These are phyloP conservation scores for Amiota mariae DNA, from an alignment of 2,888 invertebrate species.

Conservation along the genomic window DNA sequence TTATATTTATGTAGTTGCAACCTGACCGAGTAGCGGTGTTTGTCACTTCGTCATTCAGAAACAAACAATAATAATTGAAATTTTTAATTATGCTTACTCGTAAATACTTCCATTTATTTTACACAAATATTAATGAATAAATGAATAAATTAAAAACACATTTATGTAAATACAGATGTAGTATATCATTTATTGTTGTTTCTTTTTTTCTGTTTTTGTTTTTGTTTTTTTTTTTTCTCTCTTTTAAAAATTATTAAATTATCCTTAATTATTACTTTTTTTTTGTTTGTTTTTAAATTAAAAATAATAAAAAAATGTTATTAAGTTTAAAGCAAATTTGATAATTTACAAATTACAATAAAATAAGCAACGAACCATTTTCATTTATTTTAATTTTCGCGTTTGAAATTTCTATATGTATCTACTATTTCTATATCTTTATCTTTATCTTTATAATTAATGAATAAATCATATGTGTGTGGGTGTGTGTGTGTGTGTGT, in stretches of 20 bases:
- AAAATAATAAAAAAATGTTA: slow-evolving; percentile 41
- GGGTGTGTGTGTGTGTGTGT: not conserved
- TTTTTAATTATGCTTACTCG: no score
- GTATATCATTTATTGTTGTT: no score
- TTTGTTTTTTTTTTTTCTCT: slow-evolving; percentile 23
- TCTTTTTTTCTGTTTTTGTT: no score
- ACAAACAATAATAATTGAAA: no score
- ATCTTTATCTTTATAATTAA: not conserved
- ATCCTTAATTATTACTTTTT: not conserved
- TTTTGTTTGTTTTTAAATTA: slow-evolving; percentile 50
- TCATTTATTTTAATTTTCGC: slow-evolving; percentile 36
- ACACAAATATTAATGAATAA: no score
- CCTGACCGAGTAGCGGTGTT: no score
- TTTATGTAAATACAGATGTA: no score
- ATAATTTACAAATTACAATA: slow-evolving; percentile 60
- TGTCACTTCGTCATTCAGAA: no score
- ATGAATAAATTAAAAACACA: no score
- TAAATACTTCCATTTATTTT: no score
- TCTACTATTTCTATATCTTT: slow-evolving; percentile 30
- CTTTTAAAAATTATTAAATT: not conserved
- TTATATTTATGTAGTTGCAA: no score
- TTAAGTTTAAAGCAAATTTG: slow-evolving; percentile 47
- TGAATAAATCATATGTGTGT: slow-evolving; percentile 6
- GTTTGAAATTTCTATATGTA: slow-evolving; percentile 31
- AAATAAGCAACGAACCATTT: slow-evolving; percentile 44